A percentile compares a stretch with the other conserved stretches of the same genome.
These are phyloP conservation scores for Trachymyrmex septentrionalis DNA, from an alignment of 1,140 invertebrate species.

Conservation along the genomic window DNA sequence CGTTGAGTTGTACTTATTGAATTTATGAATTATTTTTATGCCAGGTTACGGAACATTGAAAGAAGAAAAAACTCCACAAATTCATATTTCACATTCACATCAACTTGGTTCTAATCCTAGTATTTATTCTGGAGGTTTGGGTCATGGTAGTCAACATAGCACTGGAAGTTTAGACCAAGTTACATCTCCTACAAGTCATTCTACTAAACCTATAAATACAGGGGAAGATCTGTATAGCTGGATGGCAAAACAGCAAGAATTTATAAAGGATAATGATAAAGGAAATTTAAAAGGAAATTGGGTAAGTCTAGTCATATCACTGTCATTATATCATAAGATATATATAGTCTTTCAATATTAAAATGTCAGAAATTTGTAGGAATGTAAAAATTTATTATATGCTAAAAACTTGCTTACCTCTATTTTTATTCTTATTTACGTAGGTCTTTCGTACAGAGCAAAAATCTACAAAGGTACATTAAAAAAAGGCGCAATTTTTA, in stretches of 20 bases:
- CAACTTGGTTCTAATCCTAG: conserved; percentile 88
- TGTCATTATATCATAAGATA: not conserved
- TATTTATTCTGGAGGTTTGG: conserved; percentile 87
- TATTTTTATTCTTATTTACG: conserved; percentile 35
- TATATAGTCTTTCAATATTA: not conserved
- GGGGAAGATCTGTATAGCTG: conserved; percentile 97
- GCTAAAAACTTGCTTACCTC: not conserved
- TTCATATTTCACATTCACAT: conserved; percentile 83
- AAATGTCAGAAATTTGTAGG: not conserved
- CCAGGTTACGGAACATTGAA: conserved; percentile 91
- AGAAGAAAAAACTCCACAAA: conserved; percentile 89
- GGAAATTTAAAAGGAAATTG: conserved; percentile 85
- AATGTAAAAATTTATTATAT: conserved; percentile 28
- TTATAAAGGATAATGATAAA: conserved; percentile 86
- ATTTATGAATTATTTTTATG: conserved; percentile 54
- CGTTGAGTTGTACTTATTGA: not conserved
- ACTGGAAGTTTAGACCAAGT: conserved; percentile 84
- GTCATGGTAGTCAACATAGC: conserved; percentile 86
- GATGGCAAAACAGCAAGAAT: conserved; percentile 97
- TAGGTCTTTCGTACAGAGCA: conserved; percentile 85
- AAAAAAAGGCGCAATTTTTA: conserved; percentile 8
- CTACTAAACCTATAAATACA: conserved; percentile 81
- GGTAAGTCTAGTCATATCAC: conserved; percentile 78
- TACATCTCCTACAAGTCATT: conserved; percentile 82
- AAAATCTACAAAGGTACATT: conserved; percentile 83